phyloP scores from a whole-genome alignment of 2,113 vertebrate genomes.

The Ceyx melanurus region DNA sequence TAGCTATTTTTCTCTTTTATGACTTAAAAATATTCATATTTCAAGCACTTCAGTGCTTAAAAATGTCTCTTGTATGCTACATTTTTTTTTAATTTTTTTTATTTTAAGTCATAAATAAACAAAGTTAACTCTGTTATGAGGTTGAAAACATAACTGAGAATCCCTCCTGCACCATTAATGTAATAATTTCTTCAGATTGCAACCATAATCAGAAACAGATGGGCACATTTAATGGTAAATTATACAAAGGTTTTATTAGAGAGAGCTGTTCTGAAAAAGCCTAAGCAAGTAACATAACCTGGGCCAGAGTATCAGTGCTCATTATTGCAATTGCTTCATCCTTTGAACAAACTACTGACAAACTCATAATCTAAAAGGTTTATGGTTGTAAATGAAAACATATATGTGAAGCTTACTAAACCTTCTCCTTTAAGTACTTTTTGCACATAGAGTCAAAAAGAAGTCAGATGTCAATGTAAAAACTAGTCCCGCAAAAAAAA shows the following conservation, averaged over 20 bases:
- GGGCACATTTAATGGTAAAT: neutral
- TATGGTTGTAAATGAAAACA: neutral
- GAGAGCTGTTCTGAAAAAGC: neutral
- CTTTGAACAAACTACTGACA: neutral
- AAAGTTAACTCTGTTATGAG: neutral
- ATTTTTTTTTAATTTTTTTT: neutral
- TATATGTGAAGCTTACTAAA: neutral
- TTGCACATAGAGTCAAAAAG: neutral
- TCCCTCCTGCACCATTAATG: neutral
- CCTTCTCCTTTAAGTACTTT: neutral
- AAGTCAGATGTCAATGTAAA: neutral
- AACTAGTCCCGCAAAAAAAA: neutral
- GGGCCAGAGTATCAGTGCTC: neutral
- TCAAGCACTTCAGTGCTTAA: neutral
- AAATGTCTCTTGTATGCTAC: accelerated
- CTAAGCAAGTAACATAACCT: neutral
- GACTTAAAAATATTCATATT: neutral
- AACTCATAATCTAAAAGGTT: neutral
- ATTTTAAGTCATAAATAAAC: neutral
- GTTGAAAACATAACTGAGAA: neutral
- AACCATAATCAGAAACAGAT: neutral
- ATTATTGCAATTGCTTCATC: neutral
- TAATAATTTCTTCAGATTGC: neutral
- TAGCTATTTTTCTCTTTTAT: neutral
- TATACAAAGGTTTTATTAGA: neutral